Conservation (phyloP, 1,140 invertebrate genomes). For the Zaprionus vittiger region DNA sequence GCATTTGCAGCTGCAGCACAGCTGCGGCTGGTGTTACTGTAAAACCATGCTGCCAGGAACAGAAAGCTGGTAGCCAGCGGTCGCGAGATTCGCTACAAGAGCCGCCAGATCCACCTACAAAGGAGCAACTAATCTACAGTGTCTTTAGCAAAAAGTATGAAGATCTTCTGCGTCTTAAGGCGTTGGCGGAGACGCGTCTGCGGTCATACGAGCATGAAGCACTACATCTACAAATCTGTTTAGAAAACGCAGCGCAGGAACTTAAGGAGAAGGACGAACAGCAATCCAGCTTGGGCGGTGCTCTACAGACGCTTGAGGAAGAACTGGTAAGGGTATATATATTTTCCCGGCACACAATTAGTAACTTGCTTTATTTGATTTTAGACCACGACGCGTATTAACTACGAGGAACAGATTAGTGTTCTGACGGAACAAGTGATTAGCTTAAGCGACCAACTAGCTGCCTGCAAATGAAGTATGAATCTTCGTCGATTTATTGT, state of each 20-base stretch:
- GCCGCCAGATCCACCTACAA: slow-evolving; percentile 54
- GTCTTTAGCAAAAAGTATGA: slow-evolving; percentile 78
- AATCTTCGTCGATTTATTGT: slow-evolving; percentile 50
- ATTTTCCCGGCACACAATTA: too few relatives aligned
- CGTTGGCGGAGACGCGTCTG: slow-evolving; percentile 71
- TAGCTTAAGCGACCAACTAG: slow-evolving; percentile 94
- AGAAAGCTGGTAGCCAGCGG: slow-evolving; percentile 47
- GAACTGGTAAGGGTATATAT: slow-evolving; percentile 83
- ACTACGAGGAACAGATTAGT: slow-evolving; percentile 95
- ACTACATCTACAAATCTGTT: slow-evolving; percentile 75
- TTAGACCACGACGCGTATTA: slow-evolving; percentile 88
- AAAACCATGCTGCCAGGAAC: slow-evolving; percentile 43
- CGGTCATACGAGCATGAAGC: slow-evolving; percentile 69
- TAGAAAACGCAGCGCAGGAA: slow-evolving; percentile 80
- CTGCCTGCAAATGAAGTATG: slow-evolving; percentile 72
- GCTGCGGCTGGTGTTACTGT: slow-evolving; percentile 73
- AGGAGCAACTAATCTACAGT: slow-evolving; percentile 78
- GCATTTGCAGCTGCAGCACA: slow-evolving; percentile 72
- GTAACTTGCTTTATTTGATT: slow-evolving; percentile 48
- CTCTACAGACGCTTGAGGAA: slow-evolving; percentile 85
- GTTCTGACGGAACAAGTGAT: slow-evolving; percentile 97
- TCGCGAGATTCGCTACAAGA: slow-evolving; percentile 64
- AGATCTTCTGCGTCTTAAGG: slow-evolving; percentile 73
- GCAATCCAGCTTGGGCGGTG: slow-evolving; percentile 85
- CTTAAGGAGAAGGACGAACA: slow-evolving; percentile 84